Conservation (phyloP, 2,888 invertebrate species). For the Cephus rjabovi region DNA sequence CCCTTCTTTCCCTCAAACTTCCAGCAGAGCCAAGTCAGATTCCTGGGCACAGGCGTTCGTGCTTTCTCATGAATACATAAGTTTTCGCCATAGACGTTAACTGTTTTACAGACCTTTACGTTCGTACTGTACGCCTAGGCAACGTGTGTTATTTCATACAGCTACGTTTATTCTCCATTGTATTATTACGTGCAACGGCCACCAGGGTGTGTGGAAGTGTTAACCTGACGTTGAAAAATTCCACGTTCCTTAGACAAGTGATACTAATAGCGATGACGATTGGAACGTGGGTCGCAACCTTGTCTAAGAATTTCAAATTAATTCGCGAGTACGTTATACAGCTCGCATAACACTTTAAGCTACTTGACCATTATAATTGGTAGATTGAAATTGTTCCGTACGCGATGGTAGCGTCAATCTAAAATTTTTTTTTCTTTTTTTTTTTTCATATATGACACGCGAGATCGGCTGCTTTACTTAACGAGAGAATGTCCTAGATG, state of each 20-base stretch:
- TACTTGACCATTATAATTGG: not conserved
- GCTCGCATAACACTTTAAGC: not conserved
- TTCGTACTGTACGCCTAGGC: not conserved
- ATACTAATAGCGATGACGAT: slow-evolving; percentile 5
- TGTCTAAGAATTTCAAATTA: not conserved
- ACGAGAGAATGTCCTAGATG: not conserved
- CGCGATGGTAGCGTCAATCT: not conserved
- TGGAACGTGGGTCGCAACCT: slow-evolving; percentile 6
- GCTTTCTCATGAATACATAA: not conserved
- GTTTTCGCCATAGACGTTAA: not conserved
- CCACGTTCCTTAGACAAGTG: not conserved
- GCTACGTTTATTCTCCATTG: not conserved
- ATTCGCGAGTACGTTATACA: not conserved
- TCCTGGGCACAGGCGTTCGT: not conserved
- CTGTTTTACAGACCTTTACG: not conserved
- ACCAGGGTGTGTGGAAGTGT: not conserved
- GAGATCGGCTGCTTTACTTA: not conserved
- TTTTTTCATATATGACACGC: not conserved
- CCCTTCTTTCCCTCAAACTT: not conserved
- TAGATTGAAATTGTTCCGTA: not conserved
- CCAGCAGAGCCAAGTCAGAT: not conserved
- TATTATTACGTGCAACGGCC: not conserved
- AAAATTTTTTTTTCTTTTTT: not conserved
- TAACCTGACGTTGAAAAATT: not conserved
- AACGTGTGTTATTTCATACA: not conserved